Evolutionary conservation across 2,113 vertebrate species (phyloP).

Genomic region (Meriones unguiculatus): DNA sequence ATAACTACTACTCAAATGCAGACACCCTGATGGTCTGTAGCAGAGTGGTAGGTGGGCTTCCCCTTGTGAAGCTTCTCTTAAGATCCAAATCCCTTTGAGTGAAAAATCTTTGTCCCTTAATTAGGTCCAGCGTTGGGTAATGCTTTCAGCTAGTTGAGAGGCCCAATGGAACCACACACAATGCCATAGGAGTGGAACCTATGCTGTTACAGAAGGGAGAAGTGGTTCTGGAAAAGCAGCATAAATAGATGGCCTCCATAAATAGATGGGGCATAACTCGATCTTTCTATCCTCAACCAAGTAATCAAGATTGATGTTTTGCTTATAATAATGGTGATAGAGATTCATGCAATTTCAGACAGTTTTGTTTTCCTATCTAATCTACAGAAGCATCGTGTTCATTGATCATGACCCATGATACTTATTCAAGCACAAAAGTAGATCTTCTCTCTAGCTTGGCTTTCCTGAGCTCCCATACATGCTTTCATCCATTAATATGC

Average conservation of each 20-base stretch:
- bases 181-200: background rate
- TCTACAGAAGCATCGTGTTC: slow-evolving; percentile 6
- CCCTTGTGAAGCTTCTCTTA: background rate
- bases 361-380: background rate
- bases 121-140: background rate
- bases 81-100: slow-evolving; percentile 39
- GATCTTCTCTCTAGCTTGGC: background rate
- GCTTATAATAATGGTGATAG: background rate
- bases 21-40: background rate
- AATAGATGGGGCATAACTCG: background rate
- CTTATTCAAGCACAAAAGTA: slow-evolving; percentile 40
- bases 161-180: background rate
- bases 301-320: background rate
- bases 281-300: background rate
- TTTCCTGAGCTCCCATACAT: background rate
- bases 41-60: background rate
- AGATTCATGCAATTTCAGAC: background rate
- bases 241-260: background rate
- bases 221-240: background rate
- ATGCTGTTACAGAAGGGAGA: background rate
- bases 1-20: too few relatives aligned
- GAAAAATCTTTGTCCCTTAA: background rate
- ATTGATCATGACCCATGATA: background rate
- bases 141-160: background rate
- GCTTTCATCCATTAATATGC: background rate